Evolutionary conservation across 2,113 vertebrate genomes (phyloP), one percentile per base, ranked within the genome.

Genomic region (Chamaea fasciata): DNA sequence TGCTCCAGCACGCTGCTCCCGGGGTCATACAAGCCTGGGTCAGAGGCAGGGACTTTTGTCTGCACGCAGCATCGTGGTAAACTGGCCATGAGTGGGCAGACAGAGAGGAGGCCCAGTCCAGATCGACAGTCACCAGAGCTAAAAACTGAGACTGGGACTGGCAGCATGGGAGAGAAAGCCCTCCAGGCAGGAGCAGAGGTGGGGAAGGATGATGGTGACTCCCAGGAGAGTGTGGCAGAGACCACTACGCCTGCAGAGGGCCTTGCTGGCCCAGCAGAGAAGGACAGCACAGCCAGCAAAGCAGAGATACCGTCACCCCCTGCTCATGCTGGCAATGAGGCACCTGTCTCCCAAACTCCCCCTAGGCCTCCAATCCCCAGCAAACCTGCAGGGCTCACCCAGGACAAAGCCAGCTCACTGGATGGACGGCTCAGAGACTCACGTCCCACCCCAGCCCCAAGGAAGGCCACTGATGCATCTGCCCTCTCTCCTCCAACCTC

Each of bases 1-100:
- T 99, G 99, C 92, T 98, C 97, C 97, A 99, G 99, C 96, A 99
- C 99, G 0, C 96, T 99, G 94, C 97, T 99, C 47, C 99, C 99
- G 0, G 99, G 99, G 42, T 99, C 99, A 4, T 99, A 99, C 97
- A 98, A 96, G 96, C 95, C 95, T 0, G 98, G 98, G 41, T 95
- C 95, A 1, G 97, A 99, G 89, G 97, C 96, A 3, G 99, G 99
- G 49, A 98, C 98, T 13, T 98, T 99, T 37, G 98, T 99, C 92
- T 99, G 99, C 84, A 98, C 90, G 0, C 98, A 99, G 69, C 99
- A 98, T 93, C 98, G 98, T 24, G 69, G 98, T 50, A 97, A 97
- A 89, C 47, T 95, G 78, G 92, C 97, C n/a, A 28, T 95, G 50
- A 96, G 97, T 21, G 98, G 86, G 93, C 98, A 71, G 92, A 95